A percentile compares a stretch with the other conserved stretches of the same genome.
Evolutionary conservation across 1,140 invertebrate species (phyloP).

Genomic region (Drosophila tani): DNA sequence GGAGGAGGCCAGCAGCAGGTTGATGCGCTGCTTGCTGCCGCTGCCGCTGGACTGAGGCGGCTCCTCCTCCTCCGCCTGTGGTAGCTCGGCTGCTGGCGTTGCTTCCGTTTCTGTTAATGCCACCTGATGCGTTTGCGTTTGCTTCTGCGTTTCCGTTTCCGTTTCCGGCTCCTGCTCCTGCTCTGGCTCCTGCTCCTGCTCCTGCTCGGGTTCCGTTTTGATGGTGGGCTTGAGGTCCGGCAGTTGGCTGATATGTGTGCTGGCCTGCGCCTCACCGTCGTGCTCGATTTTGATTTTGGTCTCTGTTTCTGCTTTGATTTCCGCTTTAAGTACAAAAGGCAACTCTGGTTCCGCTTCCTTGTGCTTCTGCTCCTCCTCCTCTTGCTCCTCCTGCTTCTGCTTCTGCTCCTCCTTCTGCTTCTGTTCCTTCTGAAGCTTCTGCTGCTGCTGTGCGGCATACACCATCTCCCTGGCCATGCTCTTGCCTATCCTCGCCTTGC

Average conservation of each 20-base stretch:
- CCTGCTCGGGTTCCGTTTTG: conserved; percentile 67
- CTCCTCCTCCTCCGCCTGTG: neutral
- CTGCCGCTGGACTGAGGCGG: conserved; percentile 7
- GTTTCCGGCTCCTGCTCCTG: neutral
- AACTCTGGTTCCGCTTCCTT: conserved; percentile 53
- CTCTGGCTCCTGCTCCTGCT: conserved; percentile 14
- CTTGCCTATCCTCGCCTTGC: conserved; percentile 89
- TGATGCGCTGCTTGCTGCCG: conserved; percentile 61
- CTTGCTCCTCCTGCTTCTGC: conserved; percentile 17
- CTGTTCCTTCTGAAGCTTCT: conserved; percentile 1
- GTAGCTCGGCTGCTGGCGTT: neutral
- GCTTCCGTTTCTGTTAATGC: conserved; percentile 9
- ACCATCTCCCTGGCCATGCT: conserved; percentile 87
- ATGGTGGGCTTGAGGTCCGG: conserved; percentile 82
- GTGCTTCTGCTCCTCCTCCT: conserved; percentile 19
- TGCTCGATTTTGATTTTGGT: conserved; percentile 84
- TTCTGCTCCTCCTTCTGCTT: conserved; percentile 19
- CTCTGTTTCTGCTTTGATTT: conserved; percentile 84
- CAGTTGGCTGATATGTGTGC: conserved; percentile 76
- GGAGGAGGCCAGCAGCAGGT: conserved; percentile 68
- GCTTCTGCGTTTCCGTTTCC: neutral
- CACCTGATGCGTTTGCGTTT: neutral
- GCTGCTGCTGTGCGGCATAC: conserved; percentile 61
- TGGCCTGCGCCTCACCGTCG: conserved; percentile 58
- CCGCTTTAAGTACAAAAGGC: conserved; percentile 81